These are phyloP conservation scores for Choreutis nemorana DNA, from an alignment of 2,888 invertebrate species.

Conservation along the genomic window DNA sequence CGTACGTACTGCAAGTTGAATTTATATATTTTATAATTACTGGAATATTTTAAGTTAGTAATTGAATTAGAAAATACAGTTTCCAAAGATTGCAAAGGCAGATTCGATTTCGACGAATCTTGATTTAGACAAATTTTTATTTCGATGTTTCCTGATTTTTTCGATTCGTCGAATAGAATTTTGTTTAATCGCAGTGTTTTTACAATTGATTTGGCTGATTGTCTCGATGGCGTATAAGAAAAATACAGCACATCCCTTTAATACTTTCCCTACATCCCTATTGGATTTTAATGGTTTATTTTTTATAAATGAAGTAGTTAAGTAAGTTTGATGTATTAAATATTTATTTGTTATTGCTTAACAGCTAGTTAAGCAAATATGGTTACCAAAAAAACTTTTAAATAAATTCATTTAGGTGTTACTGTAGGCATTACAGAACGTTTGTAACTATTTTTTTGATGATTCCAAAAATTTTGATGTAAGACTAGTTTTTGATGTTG, in stretches of 20 bases:
- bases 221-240: conserved; percentile 26
- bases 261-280: no score
- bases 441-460: no score
- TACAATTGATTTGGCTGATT: conserved; percentile 54
- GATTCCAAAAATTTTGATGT: no score
- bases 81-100: neutral
- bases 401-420: no score
- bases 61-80: neutral
- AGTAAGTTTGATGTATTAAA: conserved; percentile 2
- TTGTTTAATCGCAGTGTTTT: conserved; percentile 48
- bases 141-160: conserved; percentile 2
- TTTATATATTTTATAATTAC: no score
- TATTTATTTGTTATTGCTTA: conserved; percentile 7
- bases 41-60: conserved; percentile 1
- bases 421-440: no score
- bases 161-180: no score
- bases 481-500: no score
- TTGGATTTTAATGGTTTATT: conserved; percentile 6
- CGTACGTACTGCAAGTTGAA: no score
- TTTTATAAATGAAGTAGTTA: conserved; percentile 8
- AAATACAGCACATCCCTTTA: conserved; percentile 44
- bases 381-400: no score
- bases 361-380: no score
- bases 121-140: neutral
- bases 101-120: neutral